phyloP scores from a whole-genome alignment of 2,113 vertebrate species.

The Uria aalge region DNA sequence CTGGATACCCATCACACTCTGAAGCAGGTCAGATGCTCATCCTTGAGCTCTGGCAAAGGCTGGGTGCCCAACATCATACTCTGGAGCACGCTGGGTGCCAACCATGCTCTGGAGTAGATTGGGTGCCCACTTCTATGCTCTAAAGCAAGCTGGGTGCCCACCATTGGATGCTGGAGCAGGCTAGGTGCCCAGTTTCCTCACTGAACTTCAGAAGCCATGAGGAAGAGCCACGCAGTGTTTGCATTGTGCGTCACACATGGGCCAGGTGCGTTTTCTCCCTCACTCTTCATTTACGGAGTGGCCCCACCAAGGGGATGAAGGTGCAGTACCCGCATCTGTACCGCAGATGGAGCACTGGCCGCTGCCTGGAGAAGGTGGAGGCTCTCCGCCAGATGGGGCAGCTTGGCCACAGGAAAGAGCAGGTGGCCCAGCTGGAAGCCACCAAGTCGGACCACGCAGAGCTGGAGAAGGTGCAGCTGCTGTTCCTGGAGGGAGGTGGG shows the following conservation, averaged over 20 bases:
- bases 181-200: neutral
- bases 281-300: too few species aligned
- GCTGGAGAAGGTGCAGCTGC: conserved; percentile 53
- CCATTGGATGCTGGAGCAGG: neutral
- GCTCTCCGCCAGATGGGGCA: conserved; percentile 62
- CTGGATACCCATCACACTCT: neutral
- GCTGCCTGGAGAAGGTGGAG: conserved; percentile 48
- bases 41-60: neutral
- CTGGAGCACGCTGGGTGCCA: neutral
- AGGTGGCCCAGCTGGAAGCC: conserved; percentile 58
- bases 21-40: neutral
- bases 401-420: conserved; percentile 65
- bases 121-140: neutral
- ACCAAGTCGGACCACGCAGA: conserved; percentile 37
- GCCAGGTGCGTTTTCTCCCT: neutral
- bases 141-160: too few species aligned
- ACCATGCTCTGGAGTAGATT: neutral
- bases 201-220: accelerated
- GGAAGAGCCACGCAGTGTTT: accelerated
- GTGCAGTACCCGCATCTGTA: neutral
- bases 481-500: conserved; percentile 6
- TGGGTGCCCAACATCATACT: too few species aligned
- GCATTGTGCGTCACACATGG: accelerated
- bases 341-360: neutral
- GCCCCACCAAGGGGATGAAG: neutral